Conservation (phyloP, 1,140 invertebrate genomes). For the Trigoniulus corallinus region DNA sequence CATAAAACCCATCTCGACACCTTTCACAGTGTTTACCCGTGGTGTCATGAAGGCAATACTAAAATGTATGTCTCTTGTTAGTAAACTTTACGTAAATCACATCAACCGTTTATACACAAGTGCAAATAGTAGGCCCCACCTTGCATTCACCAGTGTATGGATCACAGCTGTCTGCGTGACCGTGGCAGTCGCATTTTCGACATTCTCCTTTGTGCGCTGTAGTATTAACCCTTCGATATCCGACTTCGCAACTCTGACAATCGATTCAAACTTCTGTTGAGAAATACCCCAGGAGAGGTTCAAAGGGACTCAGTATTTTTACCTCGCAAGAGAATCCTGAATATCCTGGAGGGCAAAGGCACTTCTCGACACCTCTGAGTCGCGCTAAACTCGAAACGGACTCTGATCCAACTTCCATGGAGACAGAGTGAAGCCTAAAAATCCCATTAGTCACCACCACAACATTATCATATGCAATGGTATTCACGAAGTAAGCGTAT, state of each 20-base stretch:
- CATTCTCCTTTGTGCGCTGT: conserved; percentile 43
- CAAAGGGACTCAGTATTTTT: not conserved
- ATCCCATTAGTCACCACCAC: conserved; percentile 13
- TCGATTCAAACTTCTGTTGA: not conserved
- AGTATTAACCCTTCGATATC: conserved; percentile 54
- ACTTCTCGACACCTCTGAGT: conserved; percentile 32
- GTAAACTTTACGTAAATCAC: too few species aligned
- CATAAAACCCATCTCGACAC: conserved; percentile 79
- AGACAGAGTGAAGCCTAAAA: conserved; percentile 30
- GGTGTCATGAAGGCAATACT: conserved; percentile 53
- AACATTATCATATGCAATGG: too few species aligned
- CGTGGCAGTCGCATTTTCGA: conserved; percentile 73
- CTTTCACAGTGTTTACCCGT: conserved; percentile 58
- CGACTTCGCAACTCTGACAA: conserved; percentile 47
- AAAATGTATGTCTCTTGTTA: conserved; percentile 9
- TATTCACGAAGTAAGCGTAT: too few species aligned
- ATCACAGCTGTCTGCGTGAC: conserved; percentile 69
- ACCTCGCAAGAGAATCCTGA: conserved; percentile 63
- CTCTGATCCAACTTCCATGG: conserved; percentile 29
- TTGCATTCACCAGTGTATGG: conserved; percentile 55
- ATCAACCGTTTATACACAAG: not conserved
- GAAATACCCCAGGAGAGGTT: not conserved
- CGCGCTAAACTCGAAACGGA: conserved; percentile 16
- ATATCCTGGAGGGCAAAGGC: conserved; percentile 42
- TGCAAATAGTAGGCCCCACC: conserved; percentile 30